Percentiles rank a stretch among this genome's conserved stretches.
Conservation (phyloP, 1,140 invertebrate genomes). For the Leptinotarsa defecta region DNA sequence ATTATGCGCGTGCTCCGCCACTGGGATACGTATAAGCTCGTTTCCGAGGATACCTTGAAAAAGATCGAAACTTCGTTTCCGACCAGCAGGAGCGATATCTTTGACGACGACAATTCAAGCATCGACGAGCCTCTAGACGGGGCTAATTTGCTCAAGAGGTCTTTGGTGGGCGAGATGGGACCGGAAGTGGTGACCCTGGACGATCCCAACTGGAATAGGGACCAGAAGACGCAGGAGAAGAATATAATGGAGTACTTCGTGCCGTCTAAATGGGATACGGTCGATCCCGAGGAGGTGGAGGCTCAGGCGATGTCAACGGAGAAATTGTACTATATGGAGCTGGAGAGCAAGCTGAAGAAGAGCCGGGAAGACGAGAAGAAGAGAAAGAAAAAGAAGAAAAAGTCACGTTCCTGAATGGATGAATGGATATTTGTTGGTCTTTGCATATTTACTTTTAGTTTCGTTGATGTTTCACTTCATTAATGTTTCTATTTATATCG, state of each 20-base stretch:
- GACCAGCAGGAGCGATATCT: neutral
- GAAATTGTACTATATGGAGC: constrained; percentile 71
- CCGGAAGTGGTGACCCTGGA: constrained; percentile 20
- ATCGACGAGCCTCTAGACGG: constrained; percentile 51
- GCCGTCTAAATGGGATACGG: constrained; percentile 92
- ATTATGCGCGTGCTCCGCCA: constrained; percentile 89
- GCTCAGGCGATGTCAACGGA: constrained; percentile 85
- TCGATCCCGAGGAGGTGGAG: constrained; percentile 82
- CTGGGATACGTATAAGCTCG: constrained; percentile 97
- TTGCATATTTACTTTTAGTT: neutral
- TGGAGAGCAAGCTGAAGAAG: constrained; percentile 28
- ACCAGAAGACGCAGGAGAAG: constrained; percentile 28
- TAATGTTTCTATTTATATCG: neutral
- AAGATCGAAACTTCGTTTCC: constrained; percentile 54
- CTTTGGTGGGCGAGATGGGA: constrained; percentile 30
- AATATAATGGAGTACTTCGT: constrained; percentile 67
- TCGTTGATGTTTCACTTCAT: neutral
- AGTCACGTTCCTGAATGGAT: neutral
- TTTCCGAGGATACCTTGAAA: constrained; percentile 89
- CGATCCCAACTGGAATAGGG: neutral
- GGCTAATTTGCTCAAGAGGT: constrained; percentile 50
- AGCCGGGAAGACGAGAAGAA: neutral
- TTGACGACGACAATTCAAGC: constrained; percentile 39
- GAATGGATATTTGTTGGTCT: neutral
- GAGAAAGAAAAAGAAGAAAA: neutral